Evolutionary conservation across 2,113 vertebrate genomes (phyloP), one percentile per base, ranked within the genome.

Genomic region (Pongo abelii): DNA sequence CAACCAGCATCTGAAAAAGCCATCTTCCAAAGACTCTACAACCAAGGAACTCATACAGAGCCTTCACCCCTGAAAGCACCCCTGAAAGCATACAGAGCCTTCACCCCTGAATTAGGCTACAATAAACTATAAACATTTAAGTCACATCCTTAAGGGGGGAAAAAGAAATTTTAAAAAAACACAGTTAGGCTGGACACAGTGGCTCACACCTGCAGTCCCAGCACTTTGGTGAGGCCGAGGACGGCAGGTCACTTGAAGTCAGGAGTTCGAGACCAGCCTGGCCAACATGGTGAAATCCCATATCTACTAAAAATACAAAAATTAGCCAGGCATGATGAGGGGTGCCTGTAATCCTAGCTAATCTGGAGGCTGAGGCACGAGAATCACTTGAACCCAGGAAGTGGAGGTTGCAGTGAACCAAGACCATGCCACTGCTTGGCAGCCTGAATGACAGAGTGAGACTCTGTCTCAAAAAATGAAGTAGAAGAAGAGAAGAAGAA

Each of bases 401-500:
- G 2, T 72, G 8, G 35, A 72, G n/a, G n/a, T 38, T 38, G 69
- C 35, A 38, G 69, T n/a, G 69, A 72, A 35, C 18, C 20, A n/a
- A 17, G 16, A n/a, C 22, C 57, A 57, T 8, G 57, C 57, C 57
- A 57, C 57, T 57, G 57, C 57, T 25, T 3, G 9, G 8, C 23
- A 59, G 57, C 57, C 9, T 59, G 57, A 23, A 55, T 55, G 52
- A 59, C 8, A 57, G 8, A 57, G 57, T 57, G 8, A 57, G 57
- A 59, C 23, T 55, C 52, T 55, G 17, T 55, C 52, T 55, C 52
- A 55, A 55, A 55, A 25, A 55, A 55, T 43, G 8, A 25, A 10
- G 57, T 23, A 8, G 22, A 59, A 8, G 50, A 52, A 16, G 5
- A 14, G 1, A 5, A 52, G 50, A 5, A 16, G 14, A 0, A 16